phyloP scores from a whole-genome alignment of 2,888 invertebrate species.

The Cyclophora albipunctata region DNA sequence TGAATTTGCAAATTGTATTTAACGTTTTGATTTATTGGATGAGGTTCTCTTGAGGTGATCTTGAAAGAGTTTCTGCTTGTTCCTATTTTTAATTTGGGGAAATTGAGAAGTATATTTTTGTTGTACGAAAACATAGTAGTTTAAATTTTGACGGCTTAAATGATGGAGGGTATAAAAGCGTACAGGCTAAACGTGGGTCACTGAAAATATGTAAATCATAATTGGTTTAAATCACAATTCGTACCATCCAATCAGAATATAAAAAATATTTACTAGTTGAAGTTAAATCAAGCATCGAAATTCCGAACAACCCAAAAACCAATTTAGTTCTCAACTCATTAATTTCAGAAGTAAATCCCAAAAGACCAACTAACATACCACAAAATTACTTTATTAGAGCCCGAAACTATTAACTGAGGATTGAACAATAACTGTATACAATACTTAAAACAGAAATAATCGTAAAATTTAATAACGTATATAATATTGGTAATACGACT shows the following conservation, averaged over 20 bases:
- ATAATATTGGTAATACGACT: slow-evolving; percentile 46
- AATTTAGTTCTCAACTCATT: too few species aligned
- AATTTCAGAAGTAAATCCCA: slow-evolving; percentile 1
- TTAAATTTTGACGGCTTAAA: too few species aligned
- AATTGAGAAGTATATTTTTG: neutral
- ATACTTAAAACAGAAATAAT: slow-evolving; percentile 24
- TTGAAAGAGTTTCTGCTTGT: neutral
- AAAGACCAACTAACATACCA: neutral
- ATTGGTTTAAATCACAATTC: too few species aligned
- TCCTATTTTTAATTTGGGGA: neutral
- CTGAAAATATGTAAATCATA: too few species aligned
- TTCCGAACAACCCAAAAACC: too few species aligned
- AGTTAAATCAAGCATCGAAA: too few species aligned
- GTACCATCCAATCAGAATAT: too few species aligned
- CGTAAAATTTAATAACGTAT: slow-evolving; percentile 46
- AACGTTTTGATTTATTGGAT: slow-evolving; percentile 2
- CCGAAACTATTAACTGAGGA: slow-evolving; percentile 26
- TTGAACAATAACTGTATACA: slow-evolving; percentile 42
- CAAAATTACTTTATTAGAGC: slow-evolving; percentile 6
- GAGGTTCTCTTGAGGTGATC: neutral
- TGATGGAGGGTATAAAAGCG: too few species aligned
- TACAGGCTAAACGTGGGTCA: too few species aligned
- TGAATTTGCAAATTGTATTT: slow-evolving; percentile 5
- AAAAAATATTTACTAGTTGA: too few species aligned
- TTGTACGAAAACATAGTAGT: neutral